A percentile compares a stretch with the other conserved stretches of the same genome.
These are phyloP conservation scores for Drosophila dunni DNA, from an alignment of 1,140 invertebrate species.

Conservation along the genomic window DNA sequence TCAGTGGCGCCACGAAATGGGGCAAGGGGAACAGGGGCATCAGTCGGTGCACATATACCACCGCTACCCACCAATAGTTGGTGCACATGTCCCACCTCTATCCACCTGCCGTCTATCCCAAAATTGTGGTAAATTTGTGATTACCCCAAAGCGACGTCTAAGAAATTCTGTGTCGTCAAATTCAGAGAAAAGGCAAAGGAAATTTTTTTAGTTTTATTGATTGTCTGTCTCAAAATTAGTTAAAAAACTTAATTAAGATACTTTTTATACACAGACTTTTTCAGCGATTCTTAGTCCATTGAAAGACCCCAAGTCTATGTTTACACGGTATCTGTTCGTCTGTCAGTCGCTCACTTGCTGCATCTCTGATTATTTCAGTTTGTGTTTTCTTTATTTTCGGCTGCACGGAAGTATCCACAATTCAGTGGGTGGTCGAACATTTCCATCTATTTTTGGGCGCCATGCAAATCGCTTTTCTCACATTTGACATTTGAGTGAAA, in stretches of 20 bases:
- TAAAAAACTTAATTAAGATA: constrained; percentile 24
- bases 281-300: neutral
- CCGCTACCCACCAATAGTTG: constrained; percentile 20
- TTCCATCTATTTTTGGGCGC: constrained; percentile 51
- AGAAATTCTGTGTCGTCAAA: constrained; percentile 75
- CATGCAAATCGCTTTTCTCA: constrained; percentile 60
- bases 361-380: constrained; percentile 41
- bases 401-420: constrained; percentile 65
- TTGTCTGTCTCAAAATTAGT: constrained; percentile 40
- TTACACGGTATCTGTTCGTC: constrained; percentile 5
- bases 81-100: neutral
- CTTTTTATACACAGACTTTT: neutral
- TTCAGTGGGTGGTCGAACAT: constrained; percentile 64
- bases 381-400: constrained; percentile 54
- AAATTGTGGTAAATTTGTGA: constrained; percentile 49
- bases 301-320: neutral
- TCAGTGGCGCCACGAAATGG: constrained; percentile 41
- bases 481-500: constrained; percentile 63
- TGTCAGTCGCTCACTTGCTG: neutral
- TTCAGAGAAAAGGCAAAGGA: constrained; percentile 35
- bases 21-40: neutral
- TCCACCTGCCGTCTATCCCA: constrained; percentile 32
- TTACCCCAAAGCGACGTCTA: constrained; percentile 65
- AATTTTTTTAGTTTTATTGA: constrained; percentile 27
- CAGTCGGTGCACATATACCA: constrained; percentile 20